A percentile compares a stretch with the other conserved stretches of the same genome.
These are phyloP conservation scores for Ctenosaura bakeri DNA, from an alignment of 2,797 vertebrate species.

Conservation along the genomic window DNA sequence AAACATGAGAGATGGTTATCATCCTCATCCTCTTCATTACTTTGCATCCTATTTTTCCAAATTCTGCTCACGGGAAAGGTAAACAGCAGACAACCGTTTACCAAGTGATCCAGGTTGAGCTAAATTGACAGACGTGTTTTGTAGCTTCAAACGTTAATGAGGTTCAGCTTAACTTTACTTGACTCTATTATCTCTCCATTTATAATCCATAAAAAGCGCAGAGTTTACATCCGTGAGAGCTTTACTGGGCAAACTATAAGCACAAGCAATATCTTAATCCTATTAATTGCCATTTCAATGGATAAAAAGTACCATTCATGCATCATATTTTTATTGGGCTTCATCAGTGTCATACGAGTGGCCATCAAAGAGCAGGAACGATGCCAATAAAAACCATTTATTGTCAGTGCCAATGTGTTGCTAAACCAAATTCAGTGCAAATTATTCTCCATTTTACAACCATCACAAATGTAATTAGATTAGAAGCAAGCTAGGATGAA, in stretches of 20 bases:
- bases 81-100: not conserved
- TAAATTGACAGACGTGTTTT: conserved; percentile 14
- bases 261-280: conserved; percentile 50
- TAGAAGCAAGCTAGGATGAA: not conserved
- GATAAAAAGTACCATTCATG: conserved; percentile 55
- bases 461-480: conserved; percentile 12
- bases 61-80: not conserved
- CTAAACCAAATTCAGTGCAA: conserved; percentile 18
- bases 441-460: conserved; percentile 39
- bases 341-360: conserved; percentile 59
- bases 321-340: conserved; percentile 56
- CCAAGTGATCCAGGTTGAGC: not conserved
- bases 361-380: conserved; percentile 56
- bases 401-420: conserved; percentile 43
- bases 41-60: not conserved
- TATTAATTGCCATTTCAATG: conserved; percentile 56
- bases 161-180: conserved; percentile 42
- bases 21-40: not conserved
- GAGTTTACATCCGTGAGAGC: conserved; percentile 16
- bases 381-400: conserved; percentile 57
- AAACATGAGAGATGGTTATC: not conserved
- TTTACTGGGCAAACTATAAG: conserved; percentile 1
- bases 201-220: conserved; percentile 48
- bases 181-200: conserved; percentile 27
- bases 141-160: conserved; percentile 40